Conservation (phyloP, 2,113 vertebrate genomes). For the Corythornis vintsioides region DNA sequence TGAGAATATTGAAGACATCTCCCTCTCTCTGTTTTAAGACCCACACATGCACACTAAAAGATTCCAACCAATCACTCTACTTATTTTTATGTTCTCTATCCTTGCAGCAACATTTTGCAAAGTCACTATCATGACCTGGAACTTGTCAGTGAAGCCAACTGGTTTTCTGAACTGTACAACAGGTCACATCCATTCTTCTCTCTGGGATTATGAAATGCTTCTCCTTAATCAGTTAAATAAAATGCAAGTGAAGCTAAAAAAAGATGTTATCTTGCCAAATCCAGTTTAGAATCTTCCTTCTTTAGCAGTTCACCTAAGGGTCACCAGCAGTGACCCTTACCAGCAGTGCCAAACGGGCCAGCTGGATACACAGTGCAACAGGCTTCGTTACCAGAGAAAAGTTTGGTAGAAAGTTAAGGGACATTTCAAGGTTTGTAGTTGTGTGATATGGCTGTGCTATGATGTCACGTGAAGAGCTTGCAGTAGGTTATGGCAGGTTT, state of each 20-base stretch:
- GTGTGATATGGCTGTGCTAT: not conserved
- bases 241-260: not conserved
- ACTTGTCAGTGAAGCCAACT: not conserved
- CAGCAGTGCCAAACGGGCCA: not conserved
- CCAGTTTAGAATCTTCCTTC: not conserved
- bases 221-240: not conserved
- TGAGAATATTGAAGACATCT: not conserved
- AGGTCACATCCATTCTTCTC: not conserved
- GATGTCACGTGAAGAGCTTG: not conserved
- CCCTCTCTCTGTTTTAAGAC: not conserved
- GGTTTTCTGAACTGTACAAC: not conserved
- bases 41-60: not conserved
- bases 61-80: not conserved
- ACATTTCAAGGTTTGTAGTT: not conserved
- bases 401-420: not conserved
- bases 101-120: not conserved
- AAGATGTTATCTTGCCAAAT: not conserved
- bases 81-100: not conserved
- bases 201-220: not conserved
- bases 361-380: not conserved
- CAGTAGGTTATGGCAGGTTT: not conserved
- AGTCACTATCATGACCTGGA: not conserved
- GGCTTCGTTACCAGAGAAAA: not conserved
- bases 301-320: not conserved
- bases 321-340: not conserved